Evolutionary conservation across 2,113 vertebrate genomes (phyloP).

Genomic region (Pelecanoides urinatrix): DNA sequence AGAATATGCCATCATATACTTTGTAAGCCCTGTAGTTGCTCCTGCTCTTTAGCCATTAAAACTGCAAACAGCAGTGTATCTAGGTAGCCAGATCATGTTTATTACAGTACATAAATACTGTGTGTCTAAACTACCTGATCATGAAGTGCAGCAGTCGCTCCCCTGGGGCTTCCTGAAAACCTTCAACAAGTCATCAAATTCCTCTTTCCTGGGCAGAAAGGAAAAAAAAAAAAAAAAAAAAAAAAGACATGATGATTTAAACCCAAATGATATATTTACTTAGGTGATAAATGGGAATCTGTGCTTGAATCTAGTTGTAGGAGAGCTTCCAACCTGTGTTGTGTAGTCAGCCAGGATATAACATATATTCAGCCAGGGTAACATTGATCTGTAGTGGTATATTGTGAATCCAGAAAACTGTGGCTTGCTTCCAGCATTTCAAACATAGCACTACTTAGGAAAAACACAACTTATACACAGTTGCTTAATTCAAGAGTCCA

Average conservation of each 20-base stretch:
- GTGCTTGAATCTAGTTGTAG: background rate
- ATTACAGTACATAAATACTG: background rate
- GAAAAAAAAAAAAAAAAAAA: too few relatives aligned
- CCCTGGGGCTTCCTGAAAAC: background rate
- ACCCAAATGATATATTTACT: background rate
- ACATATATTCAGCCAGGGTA: background rate
- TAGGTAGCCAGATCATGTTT: background rate
- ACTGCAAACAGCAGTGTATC: background rate
- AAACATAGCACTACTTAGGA: background rate
- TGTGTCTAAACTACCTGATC: background rate
- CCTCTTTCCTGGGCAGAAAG: background rate
- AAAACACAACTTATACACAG: background rate
- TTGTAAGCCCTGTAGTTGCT: background rate
- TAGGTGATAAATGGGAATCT: background rate
- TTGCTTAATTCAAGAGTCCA: background rate
- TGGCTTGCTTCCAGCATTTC: background rate
- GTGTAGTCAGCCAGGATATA: background rate
- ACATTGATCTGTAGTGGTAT: background rate
- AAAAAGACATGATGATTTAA: background rate
- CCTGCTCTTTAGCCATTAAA: background rate
- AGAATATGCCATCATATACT: background rate
- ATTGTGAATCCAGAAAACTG: background rate
- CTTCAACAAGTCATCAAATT: background rate
- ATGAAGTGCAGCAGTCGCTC: background rate
- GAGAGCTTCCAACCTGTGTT: background rate